Base-by-base conservation (phyloP, 2,888 invertebrate species). In the Lasioglossum zephyrum region DNA sequence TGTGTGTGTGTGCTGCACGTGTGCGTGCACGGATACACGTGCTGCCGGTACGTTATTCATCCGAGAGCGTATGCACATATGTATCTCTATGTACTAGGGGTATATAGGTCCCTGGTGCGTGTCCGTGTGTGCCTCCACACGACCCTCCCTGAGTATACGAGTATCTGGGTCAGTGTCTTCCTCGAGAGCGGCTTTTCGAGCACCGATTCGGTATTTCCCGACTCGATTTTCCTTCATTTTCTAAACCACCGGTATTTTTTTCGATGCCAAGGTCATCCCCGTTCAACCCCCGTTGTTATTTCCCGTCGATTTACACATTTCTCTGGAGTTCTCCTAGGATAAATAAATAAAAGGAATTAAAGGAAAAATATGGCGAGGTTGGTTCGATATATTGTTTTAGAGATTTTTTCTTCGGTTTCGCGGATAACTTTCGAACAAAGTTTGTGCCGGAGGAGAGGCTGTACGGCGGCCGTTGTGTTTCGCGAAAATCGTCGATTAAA, bases 401-500 rank as follows among this genome's bases (percentile, higher is more conserved):
- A 16, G 60, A 72, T 60, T 26, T 72, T 26, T 36, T 41, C 44
- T 1, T 4, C 36, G 9, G 6, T 39, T n/a, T 18, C 47, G 69
- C 13, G 13, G 13, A 13, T 4, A 73, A 75, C 73, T 85, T 69
- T 16, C 63, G 31, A 77, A 70, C 76, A 63, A 82, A 87, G 31
- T 39, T 80, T 78, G 75, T n/a, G 49, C 44, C 77, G 69, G 6
- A 16, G 9, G 39, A 69, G 39, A 69, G 44, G 76, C 60, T 4
- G 26, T 16, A 4, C 60, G n/a, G 60, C 26, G 26, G 79, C 60
- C 80, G 82, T 82, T 80, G 85, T 81, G 82, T 89, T 88, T 91
- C 89, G 90, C 88, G 89, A 93, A 91, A 91, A 92, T 92, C 83
- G 88, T 80, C 89, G 91, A 92, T 92, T 92, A 92, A 92, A 92